Percentiles rank a stretch among this genome's conserved stretches.
Evolutionary conservation across 2,888 invertebrate species (phyloP).

Genomic region (Amblyjoppa proteus): DNA sequence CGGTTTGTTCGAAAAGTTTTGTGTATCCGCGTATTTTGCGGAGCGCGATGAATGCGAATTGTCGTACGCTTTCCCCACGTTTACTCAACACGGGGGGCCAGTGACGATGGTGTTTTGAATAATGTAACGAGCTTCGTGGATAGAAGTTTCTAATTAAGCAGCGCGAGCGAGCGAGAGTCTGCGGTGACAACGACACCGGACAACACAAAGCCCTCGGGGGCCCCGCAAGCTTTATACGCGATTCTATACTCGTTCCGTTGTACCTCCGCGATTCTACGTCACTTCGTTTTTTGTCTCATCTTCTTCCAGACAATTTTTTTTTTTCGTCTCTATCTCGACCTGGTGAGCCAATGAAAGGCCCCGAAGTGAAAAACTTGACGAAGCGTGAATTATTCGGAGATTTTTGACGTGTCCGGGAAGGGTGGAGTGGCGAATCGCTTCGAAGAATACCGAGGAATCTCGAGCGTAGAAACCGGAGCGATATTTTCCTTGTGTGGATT

Average conservation of each 20-base stretch:
- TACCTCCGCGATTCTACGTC: conserved; percentile 71
- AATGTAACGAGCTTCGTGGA: conserved; percentile 82
- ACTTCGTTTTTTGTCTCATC: conserved; percentile 64
- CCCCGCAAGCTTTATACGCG: conserved; percentile 42
- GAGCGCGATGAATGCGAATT: conserved; percentile 76
- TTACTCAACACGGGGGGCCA: conserved; percentile 29
- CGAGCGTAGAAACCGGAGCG: conserved; percentile 64
- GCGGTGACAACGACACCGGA: conserved; percentile 76
- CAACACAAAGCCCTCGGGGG: conserved; percentile 77
- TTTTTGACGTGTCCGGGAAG: conserved; percentile 29
- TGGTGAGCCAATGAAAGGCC: not conserved
- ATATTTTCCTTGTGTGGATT: conserved; percentile 38
- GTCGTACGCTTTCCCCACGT: conserved; percentile 63
- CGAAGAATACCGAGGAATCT: conserved; percentile 51
- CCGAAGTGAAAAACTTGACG: conserved; percentile 8
- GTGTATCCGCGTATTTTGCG: conserved; percentile 78
- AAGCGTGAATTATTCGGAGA: conserved; percentile 52
- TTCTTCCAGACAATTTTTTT: conserved; percentile 35
- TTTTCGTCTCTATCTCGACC: conserved; percentile 14
- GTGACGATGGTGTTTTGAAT: conserved; percentile 80
- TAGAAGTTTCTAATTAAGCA: conserved; percentile 84
- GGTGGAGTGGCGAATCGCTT: conserved; percentile 40
- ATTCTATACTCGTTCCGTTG: conserved; percentile 8
- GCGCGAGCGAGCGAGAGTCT: conserved; percentile 66
- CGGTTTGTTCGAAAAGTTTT: conserved; percentile 81